phyloP scores from a whole-genome alignment of 2,113 vertebrate genomes.

The Campylomormyrus tamandua region DNA sequence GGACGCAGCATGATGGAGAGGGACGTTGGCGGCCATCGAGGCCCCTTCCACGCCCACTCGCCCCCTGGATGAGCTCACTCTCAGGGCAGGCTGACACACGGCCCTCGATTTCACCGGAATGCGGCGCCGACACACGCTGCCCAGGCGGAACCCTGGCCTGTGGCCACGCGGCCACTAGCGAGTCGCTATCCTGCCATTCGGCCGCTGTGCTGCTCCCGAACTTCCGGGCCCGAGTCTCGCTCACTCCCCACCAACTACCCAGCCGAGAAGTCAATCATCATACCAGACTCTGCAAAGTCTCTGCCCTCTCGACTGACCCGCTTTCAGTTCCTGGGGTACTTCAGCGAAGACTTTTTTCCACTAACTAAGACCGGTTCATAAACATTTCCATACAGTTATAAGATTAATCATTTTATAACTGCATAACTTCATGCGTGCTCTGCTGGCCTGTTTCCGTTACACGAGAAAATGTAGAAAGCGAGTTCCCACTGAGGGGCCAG shows the following conservation, averaged over 20 bases:
- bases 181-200: not conserved
- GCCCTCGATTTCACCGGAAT: not conserved
- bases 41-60: not conserved
- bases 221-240: not conserved
- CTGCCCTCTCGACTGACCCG: not conserved
- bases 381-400: not conserved
- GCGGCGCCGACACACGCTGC: too few species aligned
- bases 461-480: not conserved
- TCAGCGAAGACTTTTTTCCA: not conserved
- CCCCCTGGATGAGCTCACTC: not conserved
- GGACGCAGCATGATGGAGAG: not conserved
- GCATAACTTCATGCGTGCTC: not conserved
- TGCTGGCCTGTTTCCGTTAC: not conserved
- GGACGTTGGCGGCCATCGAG: not conserved
- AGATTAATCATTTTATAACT: not conserved
- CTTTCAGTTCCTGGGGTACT: not conserved
- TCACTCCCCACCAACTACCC: not conserved
- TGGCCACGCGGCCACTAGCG: not conserved
- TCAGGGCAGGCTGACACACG: not conserved
- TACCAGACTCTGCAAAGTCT: not conserved
- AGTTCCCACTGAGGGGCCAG: not conserved
- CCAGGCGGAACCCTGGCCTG: not conserved
- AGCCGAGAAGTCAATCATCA: not conserved
- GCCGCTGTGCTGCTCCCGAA: not conserved
- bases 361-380: not conserved